Base-by-base conservation (phyloP, 2,888 invertebrate species). In the Lasioglossum vierecki region DNA sequence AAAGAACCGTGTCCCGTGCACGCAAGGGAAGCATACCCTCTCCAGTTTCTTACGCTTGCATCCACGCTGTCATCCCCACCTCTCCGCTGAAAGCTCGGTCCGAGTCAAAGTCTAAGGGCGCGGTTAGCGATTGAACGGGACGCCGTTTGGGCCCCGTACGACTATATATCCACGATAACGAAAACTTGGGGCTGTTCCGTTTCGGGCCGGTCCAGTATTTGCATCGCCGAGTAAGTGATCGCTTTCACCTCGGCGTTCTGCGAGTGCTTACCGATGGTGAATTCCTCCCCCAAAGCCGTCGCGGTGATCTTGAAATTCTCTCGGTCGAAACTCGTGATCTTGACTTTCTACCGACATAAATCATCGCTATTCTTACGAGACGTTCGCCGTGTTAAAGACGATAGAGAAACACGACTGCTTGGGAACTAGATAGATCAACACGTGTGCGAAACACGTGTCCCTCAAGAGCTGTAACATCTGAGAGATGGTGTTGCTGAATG, bases 191-290 rank as follows among this genome's bases (percentile, higher is more conserved):
- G 97, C 92, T 96, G 96, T 88, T 96, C 96, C 91, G 96, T 96
- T 90, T 97, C 96, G 70, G 97, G 96, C 90, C 96, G 96, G 92
- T 97, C 97, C 89, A 98, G 95, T 88, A 98, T 96, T 96, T 99
- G 99, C 99, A 99, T 99, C 80, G 99, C 99, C 11, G 99, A 99
- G 95, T 99, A 99, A 6, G 99, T 99, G 89, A 99, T 99, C 53
- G 99, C 99, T 95, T 99, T 99, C 4, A 99, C 99, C 96, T 99
- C 99, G 3, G 98, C 97, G 22, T 99, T 99, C 95, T 99, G 99
- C 0, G 99, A 98, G 96, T 99, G 99, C 95, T 98, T 99, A 1
- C 97, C 97, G 80, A 99, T 96, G 92, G 97, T 96, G 95, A 99
- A 99, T 91, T 98, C 97, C 95, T 99, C 99, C n/a, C 99, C 99